Evolutionary conservation across 35 echinoderm and acorn worm genomes (phyloP).

Genomic region (Ophiothrix spiculata): DNA sequence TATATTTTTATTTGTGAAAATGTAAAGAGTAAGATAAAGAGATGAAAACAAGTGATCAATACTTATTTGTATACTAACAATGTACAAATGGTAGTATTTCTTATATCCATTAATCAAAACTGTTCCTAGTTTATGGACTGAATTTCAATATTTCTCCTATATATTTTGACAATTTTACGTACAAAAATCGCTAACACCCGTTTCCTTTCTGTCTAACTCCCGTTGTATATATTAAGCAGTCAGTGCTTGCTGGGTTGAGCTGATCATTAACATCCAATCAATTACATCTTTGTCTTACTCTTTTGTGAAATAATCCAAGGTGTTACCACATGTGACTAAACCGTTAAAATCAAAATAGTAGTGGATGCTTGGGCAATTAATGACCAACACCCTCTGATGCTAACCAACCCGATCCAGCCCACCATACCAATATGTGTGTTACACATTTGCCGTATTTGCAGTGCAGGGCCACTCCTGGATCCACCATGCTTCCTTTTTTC

Average conservation of each 20-base stretch:
- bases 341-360: neutral
- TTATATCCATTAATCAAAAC: neutral
- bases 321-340: neutral
- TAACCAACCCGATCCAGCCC: neutral
- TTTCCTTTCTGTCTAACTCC: neutral
- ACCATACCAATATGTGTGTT: neutral
- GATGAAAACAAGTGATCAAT: neutral
- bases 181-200: slow-evolving; percentile 5
- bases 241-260: neutral
- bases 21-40: neutral
- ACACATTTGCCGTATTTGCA: neutral
- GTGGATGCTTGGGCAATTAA: slow-evolving; percentile 1
- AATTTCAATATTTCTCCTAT: neutral
- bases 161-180: neutral
- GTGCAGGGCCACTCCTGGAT: neutral
- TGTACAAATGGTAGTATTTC: neutral
- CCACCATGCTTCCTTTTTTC: neutral
- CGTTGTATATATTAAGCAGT: neutral
- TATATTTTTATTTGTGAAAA: neutral
- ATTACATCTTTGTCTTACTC: neutral
- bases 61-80: neutral
- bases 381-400: neutral
- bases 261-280: neutral
- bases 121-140: neutral
- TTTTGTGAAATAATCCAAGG: neutral